Evolutionary conservation across 2,797 vertebrate species (phyloP), one percentile per base, ranked within the genome.

Genomic region (Gymnocypris eckloni): DNA sequence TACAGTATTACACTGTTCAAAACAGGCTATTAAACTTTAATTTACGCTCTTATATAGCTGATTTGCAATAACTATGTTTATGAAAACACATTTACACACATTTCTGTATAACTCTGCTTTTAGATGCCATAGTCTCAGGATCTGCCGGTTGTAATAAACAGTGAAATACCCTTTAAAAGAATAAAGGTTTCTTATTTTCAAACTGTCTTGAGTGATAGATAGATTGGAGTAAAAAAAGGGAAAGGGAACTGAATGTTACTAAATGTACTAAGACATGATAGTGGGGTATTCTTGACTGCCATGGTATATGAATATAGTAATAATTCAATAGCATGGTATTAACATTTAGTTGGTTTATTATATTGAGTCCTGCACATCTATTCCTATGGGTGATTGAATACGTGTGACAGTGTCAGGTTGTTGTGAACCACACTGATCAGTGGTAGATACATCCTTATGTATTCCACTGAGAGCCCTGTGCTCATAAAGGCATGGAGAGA

Each of bases 121-220:
- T 89, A 90, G 81, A 90, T 90, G 90, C 85, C 66, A 85, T 86
- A 87, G 87, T 89, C 89, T 89, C 89, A 91, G 86, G 90, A 92
- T 88, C 54, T 81, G 86, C 84, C 84, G 86, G 67, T 89, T 91
- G 89, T 91, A 84, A 88, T 89, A 90, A 91, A 91, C 89, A 90
- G 89, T 91, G 84, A 92, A 91, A 88, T 50, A 39, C 76, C 59
- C 82, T 80, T 72, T 83, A 80, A 73, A 54, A 50, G 1, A 73
- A 84, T 79, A 83, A 79, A 77, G 45, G 75, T 75, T 79, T 79
- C 76, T 79, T 85, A 71, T 85, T 79, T 85, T 85, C 33, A 25
- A 71, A 78, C 33, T 8, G n/a, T 43, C 25, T 71, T 56, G 37
- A 70, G 48, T 79, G 25, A 45, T 78, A 76, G 28, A 59, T 25